phyloP scores from a whole-genome alignment of 2,113 vertebrate species.

The Thunnus thynnus region DNA sequence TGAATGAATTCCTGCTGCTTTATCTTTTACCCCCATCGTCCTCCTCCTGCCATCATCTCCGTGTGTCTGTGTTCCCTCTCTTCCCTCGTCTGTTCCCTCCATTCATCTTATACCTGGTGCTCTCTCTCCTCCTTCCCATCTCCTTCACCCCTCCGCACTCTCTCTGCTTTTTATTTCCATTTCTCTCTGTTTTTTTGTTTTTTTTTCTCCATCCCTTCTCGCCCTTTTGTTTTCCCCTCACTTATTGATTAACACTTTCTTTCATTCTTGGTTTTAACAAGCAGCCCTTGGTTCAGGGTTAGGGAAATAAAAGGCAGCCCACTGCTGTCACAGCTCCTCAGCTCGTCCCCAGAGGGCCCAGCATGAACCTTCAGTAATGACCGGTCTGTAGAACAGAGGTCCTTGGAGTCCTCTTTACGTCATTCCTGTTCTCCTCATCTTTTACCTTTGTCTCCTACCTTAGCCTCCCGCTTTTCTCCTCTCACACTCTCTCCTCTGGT shows the following conservation, averaged over 20 bases:
- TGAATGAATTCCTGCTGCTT: background rate
- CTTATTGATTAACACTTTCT: constrained; percentile 67
- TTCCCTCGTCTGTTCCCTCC: background rate
- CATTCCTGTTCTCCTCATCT: constrained; percentile 35
- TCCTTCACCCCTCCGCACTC: background rate
- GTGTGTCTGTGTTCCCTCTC: too few relatives aligned
- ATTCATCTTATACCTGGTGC: background rate
- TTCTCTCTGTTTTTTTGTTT: background rate
- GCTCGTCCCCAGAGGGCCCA: constrained; percentile 49
- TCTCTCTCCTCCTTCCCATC: background rate
- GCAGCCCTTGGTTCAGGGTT: constrained; percentile 54
- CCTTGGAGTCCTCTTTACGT: constrained; percentile 59
- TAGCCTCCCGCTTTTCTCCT: background rate
- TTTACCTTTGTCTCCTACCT: background rate
- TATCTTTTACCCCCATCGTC: background rate
- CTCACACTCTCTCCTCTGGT: constrained; percentile 35
- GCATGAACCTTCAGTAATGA: constrained; percentile 67
- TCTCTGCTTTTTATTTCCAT: background rate
- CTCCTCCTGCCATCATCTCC: background rate
- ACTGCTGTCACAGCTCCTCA: constrained; percentile 61
- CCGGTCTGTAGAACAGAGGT: constrained; percentile 27
- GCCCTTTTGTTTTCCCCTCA: background rate
- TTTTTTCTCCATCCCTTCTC: accelerated
- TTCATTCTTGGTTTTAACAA: constrained; percentile 69
- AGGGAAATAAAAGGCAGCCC: constrained; percentile 62